A percentile compares a stretch with the other conserved stretches of the same genome.
Conservation (phyloP, 30 jellyfish, hydroid and myxozoan species). For the Turritopsis rubra region DNA sequence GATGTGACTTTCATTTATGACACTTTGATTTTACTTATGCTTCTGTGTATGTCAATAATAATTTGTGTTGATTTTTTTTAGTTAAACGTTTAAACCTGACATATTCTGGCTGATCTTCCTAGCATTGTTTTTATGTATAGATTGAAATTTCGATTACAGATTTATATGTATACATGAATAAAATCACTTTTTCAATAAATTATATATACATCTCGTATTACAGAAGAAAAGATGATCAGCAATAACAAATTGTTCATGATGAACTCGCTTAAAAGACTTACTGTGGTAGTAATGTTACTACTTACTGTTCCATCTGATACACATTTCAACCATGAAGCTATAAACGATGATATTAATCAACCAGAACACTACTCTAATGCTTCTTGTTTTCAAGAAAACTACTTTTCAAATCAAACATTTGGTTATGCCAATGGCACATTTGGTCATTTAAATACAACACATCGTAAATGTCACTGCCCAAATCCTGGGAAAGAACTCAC, state of each 20-base stretch:
- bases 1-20: background rate
- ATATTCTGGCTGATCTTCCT: background rate
- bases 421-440: background rate
- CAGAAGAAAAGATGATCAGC: no score
- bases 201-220: no score
- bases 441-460: background rate
- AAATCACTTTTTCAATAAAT: no score
- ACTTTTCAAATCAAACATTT: background rate
- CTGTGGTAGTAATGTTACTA: background rate
- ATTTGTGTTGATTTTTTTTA: background rate
- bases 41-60: background rate
- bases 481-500: background rate
- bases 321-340: background rate
- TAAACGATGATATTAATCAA: background rate
- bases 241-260: no score
- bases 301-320: background rate
- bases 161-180: no score
- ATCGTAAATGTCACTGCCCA: constrained; percentile 4
- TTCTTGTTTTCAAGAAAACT: constrained; percentile 5
- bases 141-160: background rate
- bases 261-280: background rate
- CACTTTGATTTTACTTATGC: background rate
- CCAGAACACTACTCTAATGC: constrained; percentile 8
- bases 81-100: no score
- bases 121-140: background rate